Evolutionary conservation across 2,888 invertebrate genomes (phyloP), one percentile per base, ranked within the genome.

Genomic region (Lasiommata megera): DNA sequence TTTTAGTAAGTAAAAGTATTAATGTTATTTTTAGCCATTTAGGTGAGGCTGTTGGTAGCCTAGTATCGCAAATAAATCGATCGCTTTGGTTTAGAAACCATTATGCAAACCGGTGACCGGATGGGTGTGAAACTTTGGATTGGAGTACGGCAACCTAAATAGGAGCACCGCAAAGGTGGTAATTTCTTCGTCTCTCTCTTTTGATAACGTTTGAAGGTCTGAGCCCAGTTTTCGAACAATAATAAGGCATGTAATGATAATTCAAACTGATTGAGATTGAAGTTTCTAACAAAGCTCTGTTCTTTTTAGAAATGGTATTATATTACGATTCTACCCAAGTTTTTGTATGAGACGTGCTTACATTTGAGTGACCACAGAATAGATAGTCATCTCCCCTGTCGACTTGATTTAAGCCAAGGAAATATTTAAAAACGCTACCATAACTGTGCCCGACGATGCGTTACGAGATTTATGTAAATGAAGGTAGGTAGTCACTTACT

Each of bases 261-360:
- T 17, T 41, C 3, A 2, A 40, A 40, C 17, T 11, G 11, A 18
- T 14, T 23, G 5, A 23, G 36, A n/a, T 18, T 3, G 9, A 29
- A 37, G 29, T 28, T 51, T 29, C 11, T 8, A 38, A 51, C 38
- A 29, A n/a, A 51, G 7, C 41, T 41, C 29, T 52, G 40, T 3
- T 12, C 0, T 14, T 12, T 31, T 8, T 52, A 17, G 40, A 31
- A 52, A 59, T 50, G 52, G 53, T 62, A 62, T 60, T 62, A 60
- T 57, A 54, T 62, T 62, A 60, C 56, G 56, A 57, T 57, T 62
- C 46, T 54, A 54, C 57, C 48, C 38, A 18, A 57, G 56, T 62
- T 62, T 62, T 62, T 60, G 54, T 62, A 37, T 60, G 57, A 60
- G 51, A 60, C 52, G 51, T 55, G 61, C 51, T 60, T 62, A 59